phyloP scores from a whole-genome alignment of 2,888 invertebrate species.

The Eudasyphora cyanicolor region DNA sequence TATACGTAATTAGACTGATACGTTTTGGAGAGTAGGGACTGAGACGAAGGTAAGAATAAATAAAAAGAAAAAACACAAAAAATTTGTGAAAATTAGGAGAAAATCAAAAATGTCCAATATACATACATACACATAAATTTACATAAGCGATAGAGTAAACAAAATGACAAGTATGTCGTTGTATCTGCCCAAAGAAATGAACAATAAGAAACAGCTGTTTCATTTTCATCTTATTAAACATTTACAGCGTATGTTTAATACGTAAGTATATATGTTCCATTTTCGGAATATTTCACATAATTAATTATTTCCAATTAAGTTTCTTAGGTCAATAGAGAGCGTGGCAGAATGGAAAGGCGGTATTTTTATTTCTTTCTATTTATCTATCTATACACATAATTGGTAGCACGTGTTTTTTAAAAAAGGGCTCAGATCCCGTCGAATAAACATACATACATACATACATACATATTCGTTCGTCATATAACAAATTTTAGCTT shows the following conservation, averaged over 20 bases:
- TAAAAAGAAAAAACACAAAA: neutral
- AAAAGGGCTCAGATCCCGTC: neutral
- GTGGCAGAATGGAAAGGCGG: neutral
- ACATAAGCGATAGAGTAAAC: constrained; percentile 15
- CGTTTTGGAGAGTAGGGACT: neutral
- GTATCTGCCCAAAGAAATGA: neutral
- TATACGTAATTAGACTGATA: neutral
- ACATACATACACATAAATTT: neutral
- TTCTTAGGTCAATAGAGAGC: neutral
- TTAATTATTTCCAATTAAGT: neutral
- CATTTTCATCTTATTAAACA: constrained; percentile 18
- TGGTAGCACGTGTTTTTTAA: constrained; percentile 20
- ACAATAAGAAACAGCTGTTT: constrained; percentile 18
- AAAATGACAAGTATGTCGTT: neutral
- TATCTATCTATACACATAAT: constrained; percentile 6
- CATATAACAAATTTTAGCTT: neutral
- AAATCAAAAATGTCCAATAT: too few species aligned
- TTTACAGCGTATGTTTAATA: neutral
- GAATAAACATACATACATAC: neutral
- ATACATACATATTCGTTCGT: neutral
- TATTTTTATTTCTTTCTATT: neutral
- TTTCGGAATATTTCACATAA: neutral
- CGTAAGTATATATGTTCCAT: neutral
- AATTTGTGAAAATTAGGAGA: neutral
- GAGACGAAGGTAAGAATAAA: neutral